A percentile compares a stretch with the other conserved stretches of the same genome.
phyloP scores from a whole-genome alignment of 2,113 vertebrate genomes.

The Paramisgurnus dabryanus region DNA sequence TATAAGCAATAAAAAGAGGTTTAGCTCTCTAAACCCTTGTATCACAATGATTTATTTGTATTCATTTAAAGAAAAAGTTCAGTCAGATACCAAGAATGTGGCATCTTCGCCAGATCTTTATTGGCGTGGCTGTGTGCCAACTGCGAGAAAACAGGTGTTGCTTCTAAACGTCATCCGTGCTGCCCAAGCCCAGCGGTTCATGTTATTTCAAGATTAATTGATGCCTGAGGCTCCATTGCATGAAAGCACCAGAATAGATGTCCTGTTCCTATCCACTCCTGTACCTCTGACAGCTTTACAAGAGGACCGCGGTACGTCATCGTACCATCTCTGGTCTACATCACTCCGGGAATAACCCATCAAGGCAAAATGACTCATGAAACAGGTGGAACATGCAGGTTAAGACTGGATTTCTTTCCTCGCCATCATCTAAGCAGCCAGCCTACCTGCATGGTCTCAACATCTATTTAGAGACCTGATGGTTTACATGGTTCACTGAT shows the following conservation, averaged over 20 bases:
- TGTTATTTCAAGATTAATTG: slow-evolving; percentile 74
- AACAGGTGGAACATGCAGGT: slow-evolving; percentile 2
- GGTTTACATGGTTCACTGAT: no score
- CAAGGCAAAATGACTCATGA: not conserved
- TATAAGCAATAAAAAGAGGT: no score
- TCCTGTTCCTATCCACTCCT: slow-evolving; percentile 50
- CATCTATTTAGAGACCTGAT: no score
- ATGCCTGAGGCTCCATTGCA: slow-evolving; percentile 64
- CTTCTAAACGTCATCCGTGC: slow-evolving; percentile 51
- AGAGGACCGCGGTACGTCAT: slow-evolving; percentile 46
- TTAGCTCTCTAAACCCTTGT: not conserved
- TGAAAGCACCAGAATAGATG: slow-evolving; percentile 64
- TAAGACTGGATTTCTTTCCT: not conserved
- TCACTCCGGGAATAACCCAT: slow-evolving; percentile 21
- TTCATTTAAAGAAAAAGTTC: not conserved
- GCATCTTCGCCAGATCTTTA: not conserved
- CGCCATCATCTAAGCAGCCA: not conserved
- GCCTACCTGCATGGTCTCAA: no score
- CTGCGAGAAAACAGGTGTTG: slow-evolving; percentile 65
- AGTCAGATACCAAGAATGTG: not conserved
- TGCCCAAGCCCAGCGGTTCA: slow-evolving; percentile 20
- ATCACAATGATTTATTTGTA: not conserved
- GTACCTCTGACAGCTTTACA: slow-evolving; percentile 57
- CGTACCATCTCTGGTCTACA: not conserved
- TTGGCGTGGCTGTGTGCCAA: slow-evolving; percentile 25